These are phyloP conservation scores for Coenonympha arcania DNA, from an alignment of 2,888 invertebrate species.

Conservation along the genomic window DNA sequence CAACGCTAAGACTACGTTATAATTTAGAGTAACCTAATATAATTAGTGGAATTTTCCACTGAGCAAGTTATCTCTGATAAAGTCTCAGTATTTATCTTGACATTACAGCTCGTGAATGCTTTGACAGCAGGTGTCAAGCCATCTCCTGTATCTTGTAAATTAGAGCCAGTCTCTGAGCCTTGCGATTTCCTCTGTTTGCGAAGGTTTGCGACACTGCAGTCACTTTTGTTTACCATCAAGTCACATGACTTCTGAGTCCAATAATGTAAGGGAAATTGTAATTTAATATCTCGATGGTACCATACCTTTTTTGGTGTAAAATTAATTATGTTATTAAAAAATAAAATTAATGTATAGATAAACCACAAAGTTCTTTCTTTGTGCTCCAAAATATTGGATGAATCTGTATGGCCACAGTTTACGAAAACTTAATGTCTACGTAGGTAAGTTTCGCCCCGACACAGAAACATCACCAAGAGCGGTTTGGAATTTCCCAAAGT, in stretches of 20 bases:
- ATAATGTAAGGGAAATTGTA: conserved; percentile 1
- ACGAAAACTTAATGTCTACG: background rate
- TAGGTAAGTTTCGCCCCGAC: no score
- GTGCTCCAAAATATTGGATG: background rate
- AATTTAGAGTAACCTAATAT: conserved; percentile 24
- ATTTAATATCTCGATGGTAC: no score
- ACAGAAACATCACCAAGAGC: no score
- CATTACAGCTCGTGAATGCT: conserved; percentile 25
- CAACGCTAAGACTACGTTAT: no score
- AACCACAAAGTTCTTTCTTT: no score
- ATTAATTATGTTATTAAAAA: no score
- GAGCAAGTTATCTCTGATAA: conserved; percentile 34
- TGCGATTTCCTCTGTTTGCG: conserved; percentile 29
- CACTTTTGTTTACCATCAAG: conserved; percentile 10
- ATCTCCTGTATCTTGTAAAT: conserved; percentile 34
- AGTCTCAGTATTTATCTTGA: conserved; percentile 35
- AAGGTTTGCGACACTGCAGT: conserved; percentile 14
- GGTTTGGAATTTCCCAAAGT: no score
- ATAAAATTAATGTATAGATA: no score
- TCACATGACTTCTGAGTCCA: background rate
- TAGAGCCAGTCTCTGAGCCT: conserved; percentile 32
- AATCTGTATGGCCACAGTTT: background rate
- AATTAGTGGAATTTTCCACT: conserved; percentile 50
- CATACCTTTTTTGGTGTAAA: no score
- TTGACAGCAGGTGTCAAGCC: conserved; percentile 25